Evolutionary conservation across 2,888 invertebrate genomes (phyloP), one percentile per base, ranked within the genome.

Genomic region (Drosophila algonquin): DNA sequence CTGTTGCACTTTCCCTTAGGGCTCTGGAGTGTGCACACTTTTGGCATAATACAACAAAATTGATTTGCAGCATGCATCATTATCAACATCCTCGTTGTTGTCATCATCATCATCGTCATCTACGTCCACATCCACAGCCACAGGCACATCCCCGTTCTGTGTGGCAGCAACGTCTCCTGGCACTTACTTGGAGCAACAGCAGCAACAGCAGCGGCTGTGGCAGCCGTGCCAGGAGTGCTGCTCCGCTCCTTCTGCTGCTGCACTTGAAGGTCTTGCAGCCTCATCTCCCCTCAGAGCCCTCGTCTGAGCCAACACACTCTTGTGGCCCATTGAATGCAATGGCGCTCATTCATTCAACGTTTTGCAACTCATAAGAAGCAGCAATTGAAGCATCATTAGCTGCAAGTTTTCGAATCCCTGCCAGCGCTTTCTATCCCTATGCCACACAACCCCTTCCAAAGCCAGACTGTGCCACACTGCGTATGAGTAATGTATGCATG

Each of bases 51-150:
- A 81, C 77, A 89, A 82, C 79, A 86, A 89, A 90, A 89, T 90
- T 89, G 90, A 89, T 90, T 89, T 89, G 89, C 82, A 82, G 84
- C 86, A 89, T 87, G 87, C 87, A 86, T 85, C 86, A 86, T 83
- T 85, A 86, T 83, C 80, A 79, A 73, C 85, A 79, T 64, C 73
- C 73, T 73, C 78, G 61, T 65, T 64, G 61, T 67, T 32, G 70
- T 35, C 57, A 58, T 21, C 47, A 46, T 46, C 58, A 59, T 51
- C 44, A 57, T 47, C 47, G 21, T 35, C 65, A 56, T 16, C 62
- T 40, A 27, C 51, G n/a, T 44, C 18, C 46, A 10, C 16, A 40
- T 40, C 40, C 14, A 14, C 40, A 53, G 44, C 44, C 24, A 45
- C 65, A 55, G n/a, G n/a, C n/a, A n/a, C n/a, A n/a, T 16, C 62